These are phyloP conservation scores for Labeo rohita DNA, from an alignment of 2,113 vertebrate species.

Conservation along the genomic window DNA sequence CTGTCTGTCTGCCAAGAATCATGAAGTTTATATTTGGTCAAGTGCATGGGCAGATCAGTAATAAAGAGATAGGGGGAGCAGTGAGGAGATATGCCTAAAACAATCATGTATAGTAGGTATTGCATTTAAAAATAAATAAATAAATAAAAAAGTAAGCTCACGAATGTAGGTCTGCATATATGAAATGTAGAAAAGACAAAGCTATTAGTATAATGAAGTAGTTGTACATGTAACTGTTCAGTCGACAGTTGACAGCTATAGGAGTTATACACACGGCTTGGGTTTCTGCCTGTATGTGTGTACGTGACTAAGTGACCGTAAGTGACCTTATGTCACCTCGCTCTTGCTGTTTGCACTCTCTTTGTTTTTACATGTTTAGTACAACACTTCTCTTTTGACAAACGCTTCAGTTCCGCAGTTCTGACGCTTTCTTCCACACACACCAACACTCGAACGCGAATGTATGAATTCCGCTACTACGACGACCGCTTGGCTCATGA, in stretches of 20 bases:
- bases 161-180: not conserved
- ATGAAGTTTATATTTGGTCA: conserved; percentile 77
- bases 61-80: conserved; percentile 20
- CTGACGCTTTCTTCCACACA: not conserved
- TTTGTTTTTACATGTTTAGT: not conserved
- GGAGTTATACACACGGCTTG: not conserved
- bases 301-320: conserved; percentile 18
- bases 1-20: conserved; percentile 68
- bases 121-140: not conserved
- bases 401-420: not conserved
- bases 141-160: not conserved
- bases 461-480: not conserved
- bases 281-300: conserved; percentile 5
- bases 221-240: not conserved
- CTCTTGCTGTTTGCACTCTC: not conserved
- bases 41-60: conserved; percentile 55
- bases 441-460: not conserved
- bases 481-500: not conserved
- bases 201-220: not conserved
- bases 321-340: not conserved
- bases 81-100: not conserved
- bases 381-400: not conserved
- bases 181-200: not conserved
- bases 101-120: not conserved
- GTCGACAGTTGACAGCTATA: not conserved